Evolutionary conservation across 2,797 vertebrate species (phyloP), one percentile per base, ranked within the genome.

Genomic region (Pyrrhura leucotis): DNA sequence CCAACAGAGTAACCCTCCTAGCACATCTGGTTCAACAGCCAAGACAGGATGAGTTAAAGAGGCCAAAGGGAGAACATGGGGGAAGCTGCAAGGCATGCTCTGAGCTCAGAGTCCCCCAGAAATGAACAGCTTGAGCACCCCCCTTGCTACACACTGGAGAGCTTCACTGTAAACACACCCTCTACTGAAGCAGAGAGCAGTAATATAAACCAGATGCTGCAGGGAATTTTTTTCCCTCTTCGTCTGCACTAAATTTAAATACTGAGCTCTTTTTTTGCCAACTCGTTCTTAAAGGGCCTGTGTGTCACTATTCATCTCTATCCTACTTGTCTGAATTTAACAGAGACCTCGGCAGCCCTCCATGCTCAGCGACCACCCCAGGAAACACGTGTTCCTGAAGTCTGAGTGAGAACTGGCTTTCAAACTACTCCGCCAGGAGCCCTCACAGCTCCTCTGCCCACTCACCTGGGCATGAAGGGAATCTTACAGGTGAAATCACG

Each of bases 121-220:
- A 88, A 66, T 2, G 1, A 89, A 75, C 56, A 80, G 37, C 33
- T 44, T 40, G 29, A 93, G 90, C 79, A 77, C 5, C 28, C 53
- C 44, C 68, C 44, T 76, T 0, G 0, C 71, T 79, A 83, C 7
- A 6, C 69, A 87, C 66, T 3, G 0, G 8, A 78, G 89, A 93
- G 81, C 66, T 96, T 94, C 96, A 95, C 82, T 95, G 94, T 97
- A 97, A 97, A 97, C 97, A 97, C 80, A 89, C 37, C 85, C 84
- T 95, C 94, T 90, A 79, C 97, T 83, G 87, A 97, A 97, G 85
- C 94, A 88, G 94, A 92, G 69, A 90, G 59, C 86, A 95, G 39
- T 98, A 98, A 98, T 94, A 95, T 12, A 98, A 98, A 98, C 96
- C 98, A 98, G 97, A 98, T 98, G 97, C 85, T 73, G 80, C 4